A percentile compares a stretch with the other conserved stretches of the same genome.
These are phyloP conservation scores for Vombatus ursinus DNA, from an alignment of 2,113 vertebrate species.

Conservation along the genomic window DNA sequence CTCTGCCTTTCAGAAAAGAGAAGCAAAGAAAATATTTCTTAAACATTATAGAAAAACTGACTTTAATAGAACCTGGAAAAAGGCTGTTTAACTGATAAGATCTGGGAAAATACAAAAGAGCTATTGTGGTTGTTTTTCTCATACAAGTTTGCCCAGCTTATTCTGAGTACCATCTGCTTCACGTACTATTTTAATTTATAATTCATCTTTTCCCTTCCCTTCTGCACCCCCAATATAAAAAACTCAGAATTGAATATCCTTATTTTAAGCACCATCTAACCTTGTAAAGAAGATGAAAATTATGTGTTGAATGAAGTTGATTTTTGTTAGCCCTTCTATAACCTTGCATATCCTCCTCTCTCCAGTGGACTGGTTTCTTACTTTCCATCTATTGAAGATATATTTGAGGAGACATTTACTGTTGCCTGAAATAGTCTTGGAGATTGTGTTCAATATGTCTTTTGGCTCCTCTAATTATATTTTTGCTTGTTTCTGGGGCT, in stretches of 20 bases:
- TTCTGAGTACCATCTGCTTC: constrained; percentile 5
- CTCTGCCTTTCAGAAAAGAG: constrained; percentile 40
- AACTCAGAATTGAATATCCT: constrained; percentile 21
- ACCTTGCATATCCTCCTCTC: constrained; percentile 40
- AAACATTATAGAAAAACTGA: constrained; percentile 29
- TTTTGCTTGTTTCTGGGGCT: constrained; percentile 70
- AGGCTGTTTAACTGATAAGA: constrained; percentile 10
- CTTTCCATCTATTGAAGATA: constrained; percentile 57
- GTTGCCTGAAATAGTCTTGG: constrained; percentile 65
- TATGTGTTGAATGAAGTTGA: constrained; percentile 36
- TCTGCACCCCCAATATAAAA: constrained; percentile 5
- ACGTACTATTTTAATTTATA: constrained; percentile 43
- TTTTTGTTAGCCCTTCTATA: constrained; percentile 31
- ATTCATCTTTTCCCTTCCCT: constrained; percentile 12
- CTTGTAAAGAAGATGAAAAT: constrained; percentile 39
- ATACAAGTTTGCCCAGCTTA: neutral
- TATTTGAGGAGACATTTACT: constrained; percentile 58
- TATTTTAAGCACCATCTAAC: neutral
- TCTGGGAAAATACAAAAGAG: neutral
- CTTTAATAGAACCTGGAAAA: constrained; percentile 50
- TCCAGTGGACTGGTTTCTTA: constrained; percentile 48
- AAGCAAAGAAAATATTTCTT: neutral
- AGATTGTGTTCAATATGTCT: constrained; percentile 67
- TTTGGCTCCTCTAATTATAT: constrained; percentile 70
- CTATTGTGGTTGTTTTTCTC: constrained; percentile 34